Conservation (phyloP, 2,888 invertebrate genomes). For the Palloptera scutellata region DNA sequence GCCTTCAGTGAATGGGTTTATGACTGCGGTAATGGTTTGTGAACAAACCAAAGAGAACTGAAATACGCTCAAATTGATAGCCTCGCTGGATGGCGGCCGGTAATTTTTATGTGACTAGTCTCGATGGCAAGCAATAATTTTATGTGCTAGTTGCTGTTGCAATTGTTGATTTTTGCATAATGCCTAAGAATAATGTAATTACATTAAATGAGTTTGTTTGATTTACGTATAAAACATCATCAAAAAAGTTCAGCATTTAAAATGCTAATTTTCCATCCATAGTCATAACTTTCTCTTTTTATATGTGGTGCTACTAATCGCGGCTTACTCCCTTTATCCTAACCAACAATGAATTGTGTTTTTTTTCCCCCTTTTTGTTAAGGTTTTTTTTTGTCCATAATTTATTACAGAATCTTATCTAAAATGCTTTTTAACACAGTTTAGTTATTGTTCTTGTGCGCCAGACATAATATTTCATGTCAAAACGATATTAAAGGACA, state of each 20-base stretch:
- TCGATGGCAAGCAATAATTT: no score
- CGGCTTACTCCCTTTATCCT: no score
- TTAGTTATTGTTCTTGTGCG: conserved; percentile 22
- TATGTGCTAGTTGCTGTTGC: conserved; percentile 1
- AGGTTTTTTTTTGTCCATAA: not conserved
- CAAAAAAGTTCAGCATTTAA: not conserved
- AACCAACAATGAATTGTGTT: no score
- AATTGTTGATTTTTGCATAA: not conserved
- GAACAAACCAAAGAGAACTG: not conserved
- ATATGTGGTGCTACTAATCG: no score
- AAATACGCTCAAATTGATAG: conserved; percentile 1
- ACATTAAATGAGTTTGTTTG: not conserved
- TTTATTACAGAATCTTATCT: conserved; percentile 28
- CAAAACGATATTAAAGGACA: conserved; percentile 29
- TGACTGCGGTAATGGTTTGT: conserved; percentile 23
- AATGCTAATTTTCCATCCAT: no score
- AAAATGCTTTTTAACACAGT: conserved; percentile 29
- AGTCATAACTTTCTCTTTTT: no score
- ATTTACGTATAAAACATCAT: not conserved
- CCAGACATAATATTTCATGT: conserved; percentile 35
- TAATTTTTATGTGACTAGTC: not conserved
- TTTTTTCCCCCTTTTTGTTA: no score
- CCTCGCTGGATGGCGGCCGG: conserved; percentile 3
- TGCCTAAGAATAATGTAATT: conserved; percentile 21
- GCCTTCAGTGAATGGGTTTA: conserved; percentile 22